Base-by-base conservation (phyloP, 2,113 vertebrate species). In the Trogon surrucura region DNA sequence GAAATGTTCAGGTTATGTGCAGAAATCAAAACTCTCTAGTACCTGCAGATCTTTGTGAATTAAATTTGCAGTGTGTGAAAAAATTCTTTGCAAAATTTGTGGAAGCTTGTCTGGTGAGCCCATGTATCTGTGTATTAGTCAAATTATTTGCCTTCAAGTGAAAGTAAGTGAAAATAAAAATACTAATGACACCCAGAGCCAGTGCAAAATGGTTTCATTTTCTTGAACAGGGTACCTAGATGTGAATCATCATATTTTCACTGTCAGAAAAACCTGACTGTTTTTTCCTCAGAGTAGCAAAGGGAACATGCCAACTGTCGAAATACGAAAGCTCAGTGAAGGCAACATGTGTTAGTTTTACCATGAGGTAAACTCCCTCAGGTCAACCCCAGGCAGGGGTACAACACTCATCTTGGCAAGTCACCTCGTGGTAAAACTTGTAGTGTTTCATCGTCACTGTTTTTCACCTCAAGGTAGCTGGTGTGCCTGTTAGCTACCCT, bases 171-270 rank as follows among this genome's bases (percentile, higher is more conserved):
- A 72, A 92, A 58, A 78, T 9, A 95, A 83, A 87, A 80, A 51
- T 66, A 58, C 61, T 79, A 58, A 80, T 79, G 64, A 83, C 60
- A 83, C 48, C 8, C 44, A 89, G 71, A 94, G 34, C 30, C 73
- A 80, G 47, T 73, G 74, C 81, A 92, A 88, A 88, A 73, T 85
- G 69, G 62, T 95, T 96, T 95, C 89, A 88, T 36, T 91, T 93
- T 95, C 94, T 93, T 80, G 75, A 89, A 60, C 13, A 62, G 79
- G 67, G 32, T 34, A 88, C 51, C 45, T 62, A 88, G 41, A 66
- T 80, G 71, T 77, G 79, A 97, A 80, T 95, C 62, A 86, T 86
- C 20, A 6, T 58, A 69, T 91, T 92, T 91, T 88, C 82, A 61
- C 74, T 72, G 84, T 91, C 81, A 91, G 61, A 89, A 91, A 84